Conservation (phyloP, 2,888 invertebrate genomes). For the Carabus problematicus region DNA sequence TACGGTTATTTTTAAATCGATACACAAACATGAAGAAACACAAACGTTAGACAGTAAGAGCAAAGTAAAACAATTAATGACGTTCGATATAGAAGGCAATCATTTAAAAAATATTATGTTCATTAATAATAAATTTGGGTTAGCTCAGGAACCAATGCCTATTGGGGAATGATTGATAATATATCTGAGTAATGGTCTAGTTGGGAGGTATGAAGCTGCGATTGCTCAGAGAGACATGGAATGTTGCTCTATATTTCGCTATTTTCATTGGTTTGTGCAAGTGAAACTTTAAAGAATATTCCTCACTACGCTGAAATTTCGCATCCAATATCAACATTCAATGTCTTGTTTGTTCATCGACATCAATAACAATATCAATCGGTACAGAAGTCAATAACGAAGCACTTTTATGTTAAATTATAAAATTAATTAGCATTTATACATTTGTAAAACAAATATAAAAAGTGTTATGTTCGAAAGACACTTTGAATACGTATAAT, state of each 20-base stretch:
- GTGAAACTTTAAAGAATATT: constrained; percentile 18
- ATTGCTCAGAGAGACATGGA: not conserved
- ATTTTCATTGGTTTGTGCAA: constrained; percentile 17
- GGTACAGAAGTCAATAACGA: not conserved
- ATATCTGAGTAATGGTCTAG: no score
- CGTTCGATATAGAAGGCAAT: constrained; percentile 6
- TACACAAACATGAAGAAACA: not conserved
- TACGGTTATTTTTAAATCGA: no score
- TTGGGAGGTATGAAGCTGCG: not conserved
- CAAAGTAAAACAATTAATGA: constrained; percentile 1
- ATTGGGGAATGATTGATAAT: constrained; percentile 3
- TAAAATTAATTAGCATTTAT: no score
- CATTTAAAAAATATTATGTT: constrained; percentile 7
- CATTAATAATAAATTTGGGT: constrained; percentile 8
- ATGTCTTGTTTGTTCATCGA: no score
- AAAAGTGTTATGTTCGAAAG: no score
- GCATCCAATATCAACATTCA: no score
- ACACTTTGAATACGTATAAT: no score
- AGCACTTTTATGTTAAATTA: no score
- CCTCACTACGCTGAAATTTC: constrained; percentile 7
- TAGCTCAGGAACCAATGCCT: not conserved
- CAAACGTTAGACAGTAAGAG: no score
- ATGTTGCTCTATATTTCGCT: constrained; percentile 15
- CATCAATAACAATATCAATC: constrained; percentile 2
- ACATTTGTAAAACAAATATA: no score